Evolutionary conservation across 2,888 invertebrate genomes (phyloP).

Genomic region (Anorthoa munda): DNA sequence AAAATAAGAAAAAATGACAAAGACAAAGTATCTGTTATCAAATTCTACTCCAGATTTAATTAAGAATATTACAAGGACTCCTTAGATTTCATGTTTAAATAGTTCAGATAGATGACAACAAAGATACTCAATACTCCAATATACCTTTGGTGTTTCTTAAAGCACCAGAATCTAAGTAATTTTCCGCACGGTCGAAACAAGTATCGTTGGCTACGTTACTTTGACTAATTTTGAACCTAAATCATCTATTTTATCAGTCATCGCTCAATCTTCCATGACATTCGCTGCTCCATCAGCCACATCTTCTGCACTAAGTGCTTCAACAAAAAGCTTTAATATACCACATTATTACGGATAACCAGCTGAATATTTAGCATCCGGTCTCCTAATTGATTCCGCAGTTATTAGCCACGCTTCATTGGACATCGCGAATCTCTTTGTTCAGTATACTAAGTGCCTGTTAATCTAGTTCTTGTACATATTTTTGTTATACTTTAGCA

Average conservation of each 20-base stretch:
- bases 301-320: conserved; percentile 18
- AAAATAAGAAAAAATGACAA: background rate
- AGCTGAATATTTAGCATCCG: conserved; percentile 50
- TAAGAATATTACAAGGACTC: too few species aligned
- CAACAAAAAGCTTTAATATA: conserved; percentile 31
- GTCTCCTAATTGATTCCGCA: conserved; percentile 58
- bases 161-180: background rate
- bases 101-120: background rate
- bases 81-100: too few species aligned
- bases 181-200: background rate
- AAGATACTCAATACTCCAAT: background rate
- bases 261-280: background rate
- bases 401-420: conserved; percentile 59
- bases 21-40: background rate
- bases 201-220: background rate
- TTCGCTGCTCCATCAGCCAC: background rate
- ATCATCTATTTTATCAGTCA: background rate
- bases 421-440: conserved; percentile 49
- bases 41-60: too few species aligned
- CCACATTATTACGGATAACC: conserved; percentile 21
- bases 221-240: background rate
- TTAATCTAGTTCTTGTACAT: conserved; percentile 44
- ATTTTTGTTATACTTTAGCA: conserved; percentile 42
- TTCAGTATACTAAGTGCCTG: conserved; percentile 56
- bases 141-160: background rate